Percentiles rank a stretch among this genome's conserved stretches.
Evolutionary conservation across 2,113 vertebrate genomes (phyloP).

Genomic region (Rostratula benghalensis): DNA sequence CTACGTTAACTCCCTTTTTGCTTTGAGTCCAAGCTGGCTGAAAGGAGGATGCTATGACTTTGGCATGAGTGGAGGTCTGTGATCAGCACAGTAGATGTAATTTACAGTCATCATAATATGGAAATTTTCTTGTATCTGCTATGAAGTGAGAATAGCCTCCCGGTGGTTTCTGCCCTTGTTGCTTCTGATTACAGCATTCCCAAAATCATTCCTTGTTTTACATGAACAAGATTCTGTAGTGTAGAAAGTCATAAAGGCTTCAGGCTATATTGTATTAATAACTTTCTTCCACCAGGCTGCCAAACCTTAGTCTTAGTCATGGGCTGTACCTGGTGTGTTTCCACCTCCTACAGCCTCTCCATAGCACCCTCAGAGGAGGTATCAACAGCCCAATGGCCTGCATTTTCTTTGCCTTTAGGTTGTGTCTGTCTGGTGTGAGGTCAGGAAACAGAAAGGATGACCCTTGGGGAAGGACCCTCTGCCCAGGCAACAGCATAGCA

Average conservation of each 20-base stretch:
- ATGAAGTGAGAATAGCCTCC: not conserved
- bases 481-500: not conserved
- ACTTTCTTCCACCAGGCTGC: not conserved
- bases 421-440: not conserved
- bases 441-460: not conserved
- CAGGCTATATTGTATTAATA: not conserved
- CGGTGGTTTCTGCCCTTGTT: not conserved
- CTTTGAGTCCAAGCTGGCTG: not conserved
- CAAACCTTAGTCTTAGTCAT: not conserved
- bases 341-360: not conserved
- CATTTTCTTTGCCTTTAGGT: not conserved
- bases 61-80: not conserved
- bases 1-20: not conserved
- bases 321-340: not conserved
- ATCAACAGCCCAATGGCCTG: not conserved
- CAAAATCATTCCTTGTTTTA: not conserved
- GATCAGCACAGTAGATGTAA: not conserved
- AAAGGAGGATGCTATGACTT: not conserved
- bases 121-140: not conserved
- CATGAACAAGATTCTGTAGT: not conserved
- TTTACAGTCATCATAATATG: not conserved
- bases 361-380: rapidly evolving
- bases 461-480: not conserved
- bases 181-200: not conserved
- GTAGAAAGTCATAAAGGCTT: not conserved